Conservation (phyloP, 2,888 invertebrate species). For the Brachyptera putata region DNA sequence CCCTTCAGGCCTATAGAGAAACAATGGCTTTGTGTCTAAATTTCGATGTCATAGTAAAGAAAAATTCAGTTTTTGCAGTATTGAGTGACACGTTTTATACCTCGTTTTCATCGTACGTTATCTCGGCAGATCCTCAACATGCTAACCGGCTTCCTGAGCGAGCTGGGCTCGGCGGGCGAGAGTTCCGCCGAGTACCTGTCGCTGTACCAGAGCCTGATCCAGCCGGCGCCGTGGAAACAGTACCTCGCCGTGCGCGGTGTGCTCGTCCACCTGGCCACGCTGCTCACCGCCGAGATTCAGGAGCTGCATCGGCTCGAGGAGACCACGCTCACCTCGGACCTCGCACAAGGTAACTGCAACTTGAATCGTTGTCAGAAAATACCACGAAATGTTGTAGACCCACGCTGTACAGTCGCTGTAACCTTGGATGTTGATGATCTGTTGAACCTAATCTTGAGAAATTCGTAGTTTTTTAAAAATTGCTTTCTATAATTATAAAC, state of each 20-base stretch:
- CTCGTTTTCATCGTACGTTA: no score
- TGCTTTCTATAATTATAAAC: no score
- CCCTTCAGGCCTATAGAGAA: no score
- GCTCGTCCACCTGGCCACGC: constrained; percentile 74
- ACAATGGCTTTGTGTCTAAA: no score
- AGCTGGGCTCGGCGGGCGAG: constrained; percentile 84
- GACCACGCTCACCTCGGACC: constrained; percentile 87
- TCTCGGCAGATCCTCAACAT: constrained; percentile 66
- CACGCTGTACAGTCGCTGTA: no score
- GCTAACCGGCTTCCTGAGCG: constrained; percentile 81
- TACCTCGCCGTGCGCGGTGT: constrained; percentile 87
- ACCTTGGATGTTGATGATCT: background rate
- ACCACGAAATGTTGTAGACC: no score
- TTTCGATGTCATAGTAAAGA: no score
- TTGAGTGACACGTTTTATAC: no score
- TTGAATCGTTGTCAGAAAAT: no score
- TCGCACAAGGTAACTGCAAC: constrained; percentile 78
- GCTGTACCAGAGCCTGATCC: constrained; percentile 79
- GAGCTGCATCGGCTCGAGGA: constrained; percentile 86
- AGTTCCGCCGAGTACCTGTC: constrained; percentile 87
- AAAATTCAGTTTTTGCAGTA: no score
- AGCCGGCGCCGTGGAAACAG: constrained; percentile 88
- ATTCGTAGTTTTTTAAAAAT: no score
- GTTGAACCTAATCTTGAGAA: no score
- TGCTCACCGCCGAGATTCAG: constrained; percentile 84